Percentiles rank a stretch among this genome's conserved stretches.
Evolutionary conservation across 2,888 invertebrate species (phyloP).

Genomic region (Poecilus cupreus): DNA sequence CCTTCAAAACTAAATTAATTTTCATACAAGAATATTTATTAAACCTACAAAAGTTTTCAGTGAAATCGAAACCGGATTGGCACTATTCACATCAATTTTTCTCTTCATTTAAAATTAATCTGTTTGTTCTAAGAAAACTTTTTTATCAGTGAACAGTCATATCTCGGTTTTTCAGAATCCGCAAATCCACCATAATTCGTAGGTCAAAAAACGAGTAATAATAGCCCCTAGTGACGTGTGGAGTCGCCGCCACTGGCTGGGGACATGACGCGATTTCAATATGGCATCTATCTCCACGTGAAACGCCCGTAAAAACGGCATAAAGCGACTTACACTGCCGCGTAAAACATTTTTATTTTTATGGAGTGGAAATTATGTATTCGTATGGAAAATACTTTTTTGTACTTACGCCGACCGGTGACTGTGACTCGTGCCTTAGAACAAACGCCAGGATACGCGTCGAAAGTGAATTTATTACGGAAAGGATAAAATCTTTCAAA

Average conservation of each 20-base stretch:
- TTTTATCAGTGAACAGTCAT: too few relatives aligned
- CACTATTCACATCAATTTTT: too few relatives aligned
- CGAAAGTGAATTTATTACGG: conserved; percentile 51
- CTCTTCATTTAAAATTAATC: too few relatives aligned
- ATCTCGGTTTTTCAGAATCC: too few relatives aligned
- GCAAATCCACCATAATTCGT: too few relatives aligned
- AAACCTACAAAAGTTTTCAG: too few relatives aligned
- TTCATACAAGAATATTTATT: too few relatives aligned
- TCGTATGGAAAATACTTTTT: conserved; percentile 46
- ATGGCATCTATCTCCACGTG: conserved; percentile 47
- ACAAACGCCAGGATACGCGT: conserved; percentile 39
- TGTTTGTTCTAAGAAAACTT: too few relatives aligned
- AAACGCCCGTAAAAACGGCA: conserved; percentile 42
- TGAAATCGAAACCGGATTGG: too few relatives aligned
- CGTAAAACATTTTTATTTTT: conserved; percentile 54
- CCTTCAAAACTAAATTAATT: too few relatives aligned
- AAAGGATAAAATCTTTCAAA: conserved; percentile 48
- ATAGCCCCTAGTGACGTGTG: neutral
- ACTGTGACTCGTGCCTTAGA: conserved; percentile 42
- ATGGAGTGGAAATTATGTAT: conserved; percentile 54
- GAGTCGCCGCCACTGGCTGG: neutral
- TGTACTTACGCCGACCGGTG: conserved; percentile 33
- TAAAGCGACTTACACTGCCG: conserved; percentile 45
- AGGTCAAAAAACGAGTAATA: too few relatives aligned
- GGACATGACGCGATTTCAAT: conserved; percentile 28